phyloP scores from a whole-genome alignment of 2,113 vertebrate species.

The Pomatostomus ruficeps region DNA sequence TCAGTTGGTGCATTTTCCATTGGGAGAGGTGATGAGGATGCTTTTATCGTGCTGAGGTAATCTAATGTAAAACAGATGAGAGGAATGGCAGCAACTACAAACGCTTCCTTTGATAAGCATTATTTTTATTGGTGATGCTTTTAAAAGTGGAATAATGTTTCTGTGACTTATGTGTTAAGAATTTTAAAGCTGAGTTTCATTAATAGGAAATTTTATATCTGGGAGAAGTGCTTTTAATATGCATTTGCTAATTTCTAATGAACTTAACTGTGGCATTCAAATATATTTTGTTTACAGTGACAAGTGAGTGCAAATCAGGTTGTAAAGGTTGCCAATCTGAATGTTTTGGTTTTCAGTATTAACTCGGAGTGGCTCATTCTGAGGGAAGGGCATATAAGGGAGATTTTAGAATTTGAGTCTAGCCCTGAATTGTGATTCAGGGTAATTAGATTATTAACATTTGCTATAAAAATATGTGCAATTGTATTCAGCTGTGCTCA shows the following conservation, averaged over 20 bases:
- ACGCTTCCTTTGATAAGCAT: neutral
- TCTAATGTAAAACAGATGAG: neutral
- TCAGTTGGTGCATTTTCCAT: neutral
- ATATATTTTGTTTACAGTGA: neutral
- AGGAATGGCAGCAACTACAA: neutral
- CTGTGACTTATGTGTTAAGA: neutral
- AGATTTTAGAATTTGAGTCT: neutral
- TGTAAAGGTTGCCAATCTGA: neutral
- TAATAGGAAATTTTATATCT: neutral
- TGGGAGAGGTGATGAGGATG: neutral
- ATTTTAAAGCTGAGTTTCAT: neutral
- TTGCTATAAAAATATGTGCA: neutral
- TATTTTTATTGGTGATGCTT: neutral
- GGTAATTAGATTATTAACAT: slow-evolving; percentile 10
- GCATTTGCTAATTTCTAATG: neutral
- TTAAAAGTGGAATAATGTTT: neutral
- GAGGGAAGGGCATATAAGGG: neutral
- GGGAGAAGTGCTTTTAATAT: neutral
- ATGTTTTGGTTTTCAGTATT: neutral
- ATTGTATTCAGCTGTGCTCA: neutral
- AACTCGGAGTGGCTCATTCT: neutral
- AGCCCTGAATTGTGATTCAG: neutral
- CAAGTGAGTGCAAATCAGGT: neutral
- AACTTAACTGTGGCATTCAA: neutral
- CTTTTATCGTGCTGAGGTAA: neutral